These are phyloP conservation scores for Palythoa heliodiscus DNA, from an alignment of 92 coral and sea anemone species.

Conservation along the genomic window DNA sequence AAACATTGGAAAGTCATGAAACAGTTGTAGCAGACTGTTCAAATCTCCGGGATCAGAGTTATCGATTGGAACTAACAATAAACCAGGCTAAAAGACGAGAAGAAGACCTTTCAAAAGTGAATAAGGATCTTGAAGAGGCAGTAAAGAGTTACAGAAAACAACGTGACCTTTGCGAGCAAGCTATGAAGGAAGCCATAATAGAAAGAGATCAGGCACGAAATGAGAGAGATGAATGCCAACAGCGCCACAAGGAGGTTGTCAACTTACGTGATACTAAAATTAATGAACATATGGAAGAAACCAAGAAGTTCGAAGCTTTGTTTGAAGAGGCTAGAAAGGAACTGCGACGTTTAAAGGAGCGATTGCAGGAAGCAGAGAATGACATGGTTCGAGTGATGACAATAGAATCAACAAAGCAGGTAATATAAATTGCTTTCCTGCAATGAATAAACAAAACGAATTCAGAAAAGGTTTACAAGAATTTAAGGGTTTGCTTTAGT, in stretches of 20 bases:
- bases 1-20: conserved; percentile 83
- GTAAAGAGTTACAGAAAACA: conserved; percentile 77
- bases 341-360: conserved; percentile 56
- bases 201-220: conserved; percentile 82
- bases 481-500: background rate
- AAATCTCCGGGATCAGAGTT: conserved; percentile 70
- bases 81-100: conserved; percentile 63
- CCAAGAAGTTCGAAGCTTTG: conserved; percentile 74
- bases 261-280: conserved; percentile 74
- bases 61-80: conserved; percentile 79
- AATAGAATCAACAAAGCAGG: background rate
- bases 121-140: conserved; percentile 71
- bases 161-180: conserved; percentile 74
- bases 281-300: conserved; percentile 75
- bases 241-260: conserved; percentile 69
- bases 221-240: conserved; percentile 76
- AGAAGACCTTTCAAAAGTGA: conserved; percentile 74
- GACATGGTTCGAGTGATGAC: conserved; percentile 14
- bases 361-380: conserved; percentile 49
- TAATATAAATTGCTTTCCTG: background rate
- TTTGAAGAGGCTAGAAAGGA: conserved; percentile 75
- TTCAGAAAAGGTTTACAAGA: background rate
- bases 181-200: conserved; percentile 79
- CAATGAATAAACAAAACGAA: background rate
- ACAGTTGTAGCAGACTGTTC: conserved; percentile 81